Conservation (phyloP, 1,140 invertebrate species). For the Drosophila ficusphila region DNA sequence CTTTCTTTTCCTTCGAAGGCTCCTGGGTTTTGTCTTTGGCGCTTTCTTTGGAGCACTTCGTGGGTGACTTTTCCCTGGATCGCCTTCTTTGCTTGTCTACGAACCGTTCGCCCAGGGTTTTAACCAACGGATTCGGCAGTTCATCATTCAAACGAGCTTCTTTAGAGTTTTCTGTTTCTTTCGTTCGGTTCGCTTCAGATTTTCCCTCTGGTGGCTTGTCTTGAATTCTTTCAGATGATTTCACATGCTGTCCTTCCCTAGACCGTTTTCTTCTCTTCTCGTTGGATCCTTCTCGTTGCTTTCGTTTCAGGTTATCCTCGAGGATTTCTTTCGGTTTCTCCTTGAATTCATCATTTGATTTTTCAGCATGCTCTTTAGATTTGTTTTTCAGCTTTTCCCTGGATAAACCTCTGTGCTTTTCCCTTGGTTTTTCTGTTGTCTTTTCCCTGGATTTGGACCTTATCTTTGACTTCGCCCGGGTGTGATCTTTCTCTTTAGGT, state of each 20-base stretch:
- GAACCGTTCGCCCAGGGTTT: background rate
- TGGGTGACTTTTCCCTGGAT: slow-evolving; percentile 7
- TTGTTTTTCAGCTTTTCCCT: background rate
- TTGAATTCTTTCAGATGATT: background rate
- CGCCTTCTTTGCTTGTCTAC: slow-evolving; percentile 5
- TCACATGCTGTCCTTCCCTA: background rate
- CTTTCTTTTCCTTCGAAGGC: background rate
- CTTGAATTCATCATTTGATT: background rate
- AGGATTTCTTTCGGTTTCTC: background rate
- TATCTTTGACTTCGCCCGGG: background rate
- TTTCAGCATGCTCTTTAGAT: background rate
- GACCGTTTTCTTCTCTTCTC: background rate
- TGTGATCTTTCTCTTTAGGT: background rate
- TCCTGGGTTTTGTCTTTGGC: slow-evolving; percentile 3
- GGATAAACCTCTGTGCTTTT: slow-evolving; percentile 1
- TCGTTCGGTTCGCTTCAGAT: background rate
- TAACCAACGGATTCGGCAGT: background rate
- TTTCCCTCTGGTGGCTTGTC: background rate
- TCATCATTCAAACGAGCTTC: slow-evolving; percentile 4
- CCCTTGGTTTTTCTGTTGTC: background rate
- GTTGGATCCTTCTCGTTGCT: background rate
- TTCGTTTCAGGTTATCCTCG: slow-evolving; percentile 7
- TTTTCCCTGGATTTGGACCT: slow-evolving; percentile 8
- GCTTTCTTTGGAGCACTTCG: slow-evolving; percentile 6
- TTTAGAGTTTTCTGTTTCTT: background rate